phyloP scores from a whole-genome alignment of 2,888 invertebrate genomes.

The Timandra comae region DNA sequence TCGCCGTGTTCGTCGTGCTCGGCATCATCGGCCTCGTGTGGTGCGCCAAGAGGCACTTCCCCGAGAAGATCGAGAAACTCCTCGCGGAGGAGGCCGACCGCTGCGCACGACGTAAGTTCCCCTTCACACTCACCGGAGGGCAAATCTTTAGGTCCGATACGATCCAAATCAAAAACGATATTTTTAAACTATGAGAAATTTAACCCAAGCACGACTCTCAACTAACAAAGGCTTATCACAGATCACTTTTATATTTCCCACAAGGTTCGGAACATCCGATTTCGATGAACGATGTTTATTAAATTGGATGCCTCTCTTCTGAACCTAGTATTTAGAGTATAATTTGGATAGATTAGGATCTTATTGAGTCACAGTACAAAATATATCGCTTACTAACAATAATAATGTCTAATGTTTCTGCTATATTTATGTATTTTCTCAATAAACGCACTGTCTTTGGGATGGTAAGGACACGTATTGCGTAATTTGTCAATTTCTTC shows the following conservation, averaged over 20 bases:
- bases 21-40: constrained; percentile 87
- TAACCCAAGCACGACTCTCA: constrained; percentile 18
- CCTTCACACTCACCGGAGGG: constrained; percentile 29
- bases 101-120: constrained; percentile 80
- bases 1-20: constrained; percentile 88
- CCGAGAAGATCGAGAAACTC: constrained; percentile 89
- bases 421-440: constrained; percentile 59
- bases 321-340: constrained; percentile 12
- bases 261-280: constrained; percentile 13
- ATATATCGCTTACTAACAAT: constrained; percentile 40
- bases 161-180: constrained; percentile 20
- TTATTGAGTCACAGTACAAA: constrained; percentile 39
- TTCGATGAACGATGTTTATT: constrained; percentile 1
- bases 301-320: constrained; percentile 11
- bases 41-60: constrained; percentile 91
- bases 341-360: constrained; percentile 15
- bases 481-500: constrained; percentile 44
- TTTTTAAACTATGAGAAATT: constrained; percentile 16
- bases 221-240: constrained; percentile 32
- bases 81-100: constrained; percentile 87
- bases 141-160: constrained; percentile 49
- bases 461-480: constrained; percentile 68
- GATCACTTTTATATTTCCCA: constrained; percentile 15
- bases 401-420: constrained; percentile 41
- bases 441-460: constrained; percentile 60